Base-by-base conservation (phyloP, 2,797 vertebrate species). In the Merluccius polli region DNA sequence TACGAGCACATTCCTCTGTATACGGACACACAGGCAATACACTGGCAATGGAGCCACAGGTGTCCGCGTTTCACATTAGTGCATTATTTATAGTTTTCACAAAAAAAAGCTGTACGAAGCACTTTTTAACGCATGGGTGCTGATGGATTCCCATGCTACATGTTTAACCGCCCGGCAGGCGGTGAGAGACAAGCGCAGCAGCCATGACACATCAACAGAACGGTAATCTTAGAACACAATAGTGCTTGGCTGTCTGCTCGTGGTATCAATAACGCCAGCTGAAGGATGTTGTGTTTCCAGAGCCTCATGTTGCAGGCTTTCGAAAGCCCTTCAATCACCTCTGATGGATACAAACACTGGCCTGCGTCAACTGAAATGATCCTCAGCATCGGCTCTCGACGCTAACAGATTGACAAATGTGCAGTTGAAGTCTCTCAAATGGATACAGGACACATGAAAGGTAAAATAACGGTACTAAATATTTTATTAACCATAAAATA, bases 311-410 rank as follows among this genome's bases (percentile, higher is more conserved):
- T 18, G 18, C 15, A 48, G 44, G 44, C 44, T 59, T 59, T 59
- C 52, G 4, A 87, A 85, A 88, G 90, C 87, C 89, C 77, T 80
- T 90, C 84, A 76, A 82, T 85, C 87, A 77, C 77, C 75, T 38
- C 84, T 84, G 85, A 87, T 84, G 75, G 83, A 83, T 77, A 86
- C 78, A 87, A 87, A 86, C 80, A 85, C 65, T 78, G 75, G 4
- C 73, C 78, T 81, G 7, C 70, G 76, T 84, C 87, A 91, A 90
- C 85, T 86, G 82, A 87, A 84, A 87, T 87, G 88, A 90, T 86
- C 90, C 76, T 75, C n/a, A 75, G 82, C 79, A 83, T 70, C 78
- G 77, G 85, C 80, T 72, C 79, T 87, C 78, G 81, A 72, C 74
- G 84, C 77, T 81, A 71, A 73, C 83, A 80, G 70, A 75, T 75